Evolutionary conservation across 1,140 invertebrate species (phyloP), one percentile per base, ranked within the genome.

Genomic region (Tetragonula clypearis): DNA sequence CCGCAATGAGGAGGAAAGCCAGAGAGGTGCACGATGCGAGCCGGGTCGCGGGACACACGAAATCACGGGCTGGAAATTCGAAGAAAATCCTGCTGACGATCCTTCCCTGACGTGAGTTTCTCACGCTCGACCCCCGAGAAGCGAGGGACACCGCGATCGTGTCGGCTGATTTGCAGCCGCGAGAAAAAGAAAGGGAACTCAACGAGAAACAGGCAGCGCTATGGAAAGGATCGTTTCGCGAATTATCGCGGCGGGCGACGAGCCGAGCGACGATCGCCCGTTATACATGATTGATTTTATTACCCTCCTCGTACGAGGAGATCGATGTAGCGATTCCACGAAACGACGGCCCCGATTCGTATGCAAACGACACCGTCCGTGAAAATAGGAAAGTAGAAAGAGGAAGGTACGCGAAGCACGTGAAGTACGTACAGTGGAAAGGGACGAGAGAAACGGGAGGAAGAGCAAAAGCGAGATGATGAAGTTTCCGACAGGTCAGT

Each of bases 401-500:
- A 49, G 14, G 55, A 12, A 68, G 56, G n/a, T 26, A 73, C 49
- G n/a, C 30, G 35, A 19, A 55, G 65, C 26, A 26, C 66, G 17
- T 8, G 41, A 49, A 8, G 8, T 49, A 49, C 41, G 19, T 68
- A 62, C 23, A n/a, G n/a, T 30, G 26, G 17, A 35, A 68, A n/a
- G 19, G 23, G 5, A 11, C 9, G 68, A 11, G 4, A 30, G 49
- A 41, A 19, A 56, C 15, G 4, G 17, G 73, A 56, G n/a, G 30
- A 15, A 55, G 1, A 65, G 17, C 3, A 35, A 60, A 49, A 79
- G 56, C 71, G 72, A 58, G 86, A 84, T 82, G 85, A 90, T 86
- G 76, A 77, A 92, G 91, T 91, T 92, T 92, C 74, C 60, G 80
- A 89, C 74, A 86, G 85, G 86, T 87, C 82, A 89, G 82, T 86